Conservation (phyloP, 2,113 vertebrate genomes). For the Sinocyclocheilus anophthalmus region DNA sequence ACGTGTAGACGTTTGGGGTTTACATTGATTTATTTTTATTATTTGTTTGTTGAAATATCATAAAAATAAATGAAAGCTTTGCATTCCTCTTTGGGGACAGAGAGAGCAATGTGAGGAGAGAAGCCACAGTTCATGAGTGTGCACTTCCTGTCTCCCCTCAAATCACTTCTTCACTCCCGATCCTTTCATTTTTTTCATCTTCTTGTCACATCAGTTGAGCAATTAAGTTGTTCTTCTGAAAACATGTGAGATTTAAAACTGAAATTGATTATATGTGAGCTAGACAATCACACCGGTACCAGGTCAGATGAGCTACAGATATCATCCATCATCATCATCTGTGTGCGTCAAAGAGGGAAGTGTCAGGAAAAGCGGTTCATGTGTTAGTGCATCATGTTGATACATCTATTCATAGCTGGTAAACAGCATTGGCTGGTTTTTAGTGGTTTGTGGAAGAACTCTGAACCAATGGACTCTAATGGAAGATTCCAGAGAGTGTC, state of each 20-base stretch:
- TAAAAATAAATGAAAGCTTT: constrained; percentile 77
- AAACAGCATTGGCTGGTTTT: constrained; percentile 61
- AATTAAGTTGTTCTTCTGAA: not conserved
- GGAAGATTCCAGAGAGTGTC: constrained; percentile 47
- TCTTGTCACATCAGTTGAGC: constrained; percentile 47
- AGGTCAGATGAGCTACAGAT: not conserved
- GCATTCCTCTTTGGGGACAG: constrained; percentile 74
- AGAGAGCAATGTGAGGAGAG: constrained; percentile 71
- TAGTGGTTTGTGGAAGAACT: constrained; percentile 48
- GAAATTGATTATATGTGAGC: not conserved
- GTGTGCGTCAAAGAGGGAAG: constrained; percentile 6
- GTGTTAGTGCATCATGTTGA: constrained; percentile 39
- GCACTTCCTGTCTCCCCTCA: constrained; percentile 61
- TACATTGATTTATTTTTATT: constrained; percentile 78
- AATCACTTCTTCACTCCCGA: not conserved
- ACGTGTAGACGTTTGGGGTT: constrained; percentile 70
- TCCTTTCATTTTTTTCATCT: not conserved
- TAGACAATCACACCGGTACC: not conserved
- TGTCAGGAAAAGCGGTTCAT: constrained; percentile 27
- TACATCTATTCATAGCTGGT: constrained; percentile 68
- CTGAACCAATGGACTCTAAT: constrained; percentile 22
- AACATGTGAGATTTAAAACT: not conserved
- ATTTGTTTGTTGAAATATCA: constrained; percentile 78
- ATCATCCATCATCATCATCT: not conserved
- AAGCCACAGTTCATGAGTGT: constrained; percentile 62